These are phyloP conservation scores for Dendroctonus ponderosae DNA, from an alignment of 1,140 invertebrate species.

Conservation along the genomic window DNA sequence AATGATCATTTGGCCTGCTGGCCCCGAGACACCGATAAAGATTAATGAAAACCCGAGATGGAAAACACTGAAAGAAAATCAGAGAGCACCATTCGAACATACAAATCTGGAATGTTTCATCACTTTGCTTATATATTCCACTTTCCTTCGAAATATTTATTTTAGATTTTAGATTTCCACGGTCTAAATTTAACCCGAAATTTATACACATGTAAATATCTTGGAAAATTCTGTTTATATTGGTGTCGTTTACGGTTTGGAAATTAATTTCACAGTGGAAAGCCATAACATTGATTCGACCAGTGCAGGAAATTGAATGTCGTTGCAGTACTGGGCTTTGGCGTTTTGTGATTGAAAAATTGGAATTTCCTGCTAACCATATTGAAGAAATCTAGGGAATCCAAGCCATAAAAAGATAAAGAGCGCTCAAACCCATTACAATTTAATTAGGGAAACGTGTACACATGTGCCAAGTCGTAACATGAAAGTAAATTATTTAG, in stretches of 20 bases:
- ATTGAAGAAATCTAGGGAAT: too few relatives aligned
- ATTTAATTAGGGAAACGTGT: too few relatives aligned
- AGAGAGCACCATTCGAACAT: constrained; percentile 1
- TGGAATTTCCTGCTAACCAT: too few relatives aligned
- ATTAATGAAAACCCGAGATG: too few relatives aligned
- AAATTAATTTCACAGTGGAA: constrained; percentile 11
- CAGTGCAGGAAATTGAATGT: background rate
- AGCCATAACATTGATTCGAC: constrained; percentile 1
- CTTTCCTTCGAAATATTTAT: constrained; percentile 28
- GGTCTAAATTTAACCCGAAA: constrained; percentile 22
- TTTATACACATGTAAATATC: constrained; percentile 27
- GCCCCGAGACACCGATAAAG: too few relatives aligned
- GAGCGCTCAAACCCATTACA: too few relatives aligned
- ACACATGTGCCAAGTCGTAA: too few relatives aligned
- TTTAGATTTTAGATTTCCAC: constrained; percentile 25
- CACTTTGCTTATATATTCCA: constrained; percentile 21
- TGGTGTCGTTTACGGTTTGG: constrained; percentile 14
- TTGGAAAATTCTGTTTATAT: constrained; percentile 26
- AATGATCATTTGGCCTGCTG: too few relatives aligned
- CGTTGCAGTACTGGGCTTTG: background rate
- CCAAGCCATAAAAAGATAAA: too few relatives aligned
- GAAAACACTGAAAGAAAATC: background rate
- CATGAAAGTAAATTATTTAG: too few relatives aligned
- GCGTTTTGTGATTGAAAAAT: too few relatives aligned
- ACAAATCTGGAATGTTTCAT: constrained; percentile 12